Percentiles rank a stretch among this genome's conserved stretches.
Evolutionary conservation across 1,140 invertebrate species (phyloP).

Genomic region (Scaptomyza graminum): DNA sequence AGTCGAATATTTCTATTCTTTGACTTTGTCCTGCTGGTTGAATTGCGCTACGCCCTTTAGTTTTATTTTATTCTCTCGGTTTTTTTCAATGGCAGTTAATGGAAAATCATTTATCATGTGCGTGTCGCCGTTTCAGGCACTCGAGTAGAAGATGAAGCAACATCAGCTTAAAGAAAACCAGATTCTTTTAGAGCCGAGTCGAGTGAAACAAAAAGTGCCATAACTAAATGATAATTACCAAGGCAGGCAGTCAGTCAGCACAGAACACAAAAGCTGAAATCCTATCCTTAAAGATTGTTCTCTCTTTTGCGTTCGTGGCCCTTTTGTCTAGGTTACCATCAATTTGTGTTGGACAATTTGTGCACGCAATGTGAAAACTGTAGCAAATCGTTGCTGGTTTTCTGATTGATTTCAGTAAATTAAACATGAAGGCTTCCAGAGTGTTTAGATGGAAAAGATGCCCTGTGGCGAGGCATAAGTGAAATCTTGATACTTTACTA

Average conservation of each 20-base stretch:
- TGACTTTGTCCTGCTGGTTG: conserved; percentile 31
- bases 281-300: conserved; percentile 24
- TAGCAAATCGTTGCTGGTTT: conserved; percentile 42
- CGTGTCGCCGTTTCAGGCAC: conserved; percentile 47
- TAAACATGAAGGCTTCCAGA: background rate
- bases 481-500: too few relatives aligned
- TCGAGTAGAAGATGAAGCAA: background rate
- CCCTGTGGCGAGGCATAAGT: background rate
- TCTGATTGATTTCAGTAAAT: conserved; percentile 37
- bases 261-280: conserved; percentile 21
- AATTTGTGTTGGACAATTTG: conserved; percentile 45
- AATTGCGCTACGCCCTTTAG: conserved; percentile 4
- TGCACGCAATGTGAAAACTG: conserved; percentile 52
- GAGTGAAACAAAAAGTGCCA: conserved; percentile 67
- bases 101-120: conserved; percentile 82
- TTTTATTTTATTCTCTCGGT: conserved; percentile 28
- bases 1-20: conserved; percentile 19
- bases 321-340: conserved; percentile 4
- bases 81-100: conserved; percentile 72
- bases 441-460: background rate
- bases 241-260: background rate
- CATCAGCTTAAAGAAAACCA: conserved; percentile 26
- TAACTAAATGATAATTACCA: conserved; percentile 80
- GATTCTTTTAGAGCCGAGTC: conserved; percentile 3
- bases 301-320: background rate